Conservation (phyloP, 2,113 vertebrate species). For the Gambusia affinis region DNA sequence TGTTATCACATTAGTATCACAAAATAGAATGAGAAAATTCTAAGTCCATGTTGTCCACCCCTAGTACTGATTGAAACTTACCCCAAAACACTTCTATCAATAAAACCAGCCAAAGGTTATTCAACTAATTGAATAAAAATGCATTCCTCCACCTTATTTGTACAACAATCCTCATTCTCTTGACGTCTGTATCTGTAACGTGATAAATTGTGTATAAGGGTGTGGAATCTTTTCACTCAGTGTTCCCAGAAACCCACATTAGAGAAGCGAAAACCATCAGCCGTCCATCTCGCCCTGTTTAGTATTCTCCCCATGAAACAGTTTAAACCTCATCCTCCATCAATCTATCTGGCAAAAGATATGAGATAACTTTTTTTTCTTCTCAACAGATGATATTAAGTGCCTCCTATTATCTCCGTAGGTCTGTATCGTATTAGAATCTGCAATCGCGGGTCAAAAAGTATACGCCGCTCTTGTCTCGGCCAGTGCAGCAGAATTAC, state of each 20-base stretch:
- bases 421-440: constrained; percentile 99
- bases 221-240: not conserved
- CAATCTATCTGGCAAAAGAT: constrained; percentile 84
- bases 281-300: constrained; percentile 81
- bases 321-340: constrained; percentile 88
- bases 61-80: too few species aligned
- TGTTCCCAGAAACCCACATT: constrained; percentile 27
- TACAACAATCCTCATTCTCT: too few species aligned
- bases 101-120: too few species aligned
- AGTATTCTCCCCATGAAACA: constrained; percentile 92
- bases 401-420: constrained; percentile 98
- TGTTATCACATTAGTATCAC: too few species aligned
- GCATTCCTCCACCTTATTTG: too few species aligned
- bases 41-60: too few species aligned
- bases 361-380: constrained; percentile 92
- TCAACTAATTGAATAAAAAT: too few species aligned
- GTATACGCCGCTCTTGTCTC: constrained; percentile 91
- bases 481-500: constrained; percentile 95
- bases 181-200: not conserved
- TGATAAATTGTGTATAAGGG: not conserved
- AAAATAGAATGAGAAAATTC: too few species aligned
- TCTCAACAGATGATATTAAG: constrained; percentile 92
- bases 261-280: constrained; percentile 45
- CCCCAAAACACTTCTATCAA: too few species aligned
- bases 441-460: constrained; percentile 94